Base-by-base conservation (phyloP, 2,113 vertebrate species). In the Oncorhynchus masou region DNA sequence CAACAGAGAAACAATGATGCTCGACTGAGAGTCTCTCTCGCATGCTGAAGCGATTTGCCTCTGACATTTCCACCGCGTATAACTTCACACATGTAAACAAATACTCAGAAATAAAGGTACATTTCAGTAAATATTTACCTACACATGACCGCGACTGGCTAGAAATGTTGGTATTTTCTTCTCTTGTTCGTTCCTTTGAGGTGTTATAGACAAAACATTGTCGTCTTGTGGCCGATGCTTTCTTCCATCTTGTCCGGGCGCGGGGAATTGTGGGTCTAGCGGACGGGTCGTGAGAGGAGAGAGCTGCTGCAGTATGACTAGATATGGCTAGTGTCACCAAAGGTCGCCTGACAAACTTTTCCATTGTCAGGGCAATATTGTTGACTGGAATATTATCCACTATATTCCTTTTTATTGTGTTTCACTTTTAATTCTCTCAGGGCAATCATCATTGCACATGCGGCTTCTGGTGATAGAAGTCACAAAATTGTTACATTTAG, bases 231-330 rank as follows among this genome's bases (percentile, higher is more conserved):
- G 89, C 77, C 82, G 90, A 91, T 92, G 86, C 90, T 92, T 89
- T 92, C 93, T 92, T 94, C 94, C 93, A 94, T 94, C 91, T 94
- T 94, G 93, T 92, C 89, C 86, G 82, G 85, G 90, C 93, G 94
- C 94, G 89, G 88, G 89, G 93, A 85, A 93, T 94, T 94, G 20
- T 94, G 94, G 94, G 94, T 92, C 85, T 34, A 74, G 86, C 31
- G 90, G 93, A 94, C 93, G 93, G 94, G 92, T 94, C 91, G 91
- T 93, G 92, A 92, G 51, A 22, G n/a, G 13, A 19, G 49, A 54
- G 8, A 11, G 39, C 39, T 45, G 51, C 51, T 54, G 51, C 51
- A 19, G 51, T 54, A 54, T 2, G 39, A 54, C 16, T 54, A 19
- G 51, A 54, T 16, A 54, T 54, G 51, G 51, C 51, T 54, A 5